These are phyloP conservation scores for Drosophila mimica DNA, from an alignment of 2,888 invertebrate species.

Conservation along the genomic window DNA sequence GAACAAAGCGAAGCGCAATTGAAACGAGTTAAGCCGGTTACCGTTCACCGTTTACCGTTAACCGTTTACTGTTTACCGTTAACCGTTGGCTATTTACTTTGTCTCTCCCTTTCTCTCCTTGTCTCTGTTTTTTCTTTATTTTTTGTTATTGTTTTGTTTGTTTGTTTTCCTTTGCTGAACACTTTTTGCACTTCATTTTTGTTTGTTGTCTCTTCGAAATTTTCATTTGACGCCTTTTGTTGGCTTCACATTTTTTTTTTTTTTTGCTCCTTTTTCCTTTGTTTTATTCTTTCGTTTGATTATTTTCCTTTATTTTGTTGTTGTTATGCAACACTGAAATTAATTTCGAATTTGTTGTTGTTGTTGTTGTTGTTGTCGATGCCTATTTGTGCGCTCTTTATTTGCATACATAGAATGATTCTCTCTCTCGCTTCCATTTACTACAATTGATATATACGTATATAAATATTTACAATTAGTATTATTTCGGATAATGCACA, in stretches of 20 bases:
- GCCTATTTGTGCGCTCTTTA: conserved; percentile 51
- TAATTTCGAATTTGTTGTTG: conserved; percentile 65
- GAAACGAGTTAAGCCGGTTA: background rate
- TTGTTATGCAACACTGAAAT: conserved; percentile 67
- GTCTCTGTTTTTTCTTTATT: background rate
- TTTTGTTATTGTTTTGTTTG: conserved; percentile 18
- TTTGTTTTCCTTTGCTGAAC: conserved; percentile 50
- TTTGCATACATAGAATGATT: conserved; percentile 66
- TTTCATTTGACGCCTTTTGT: conserved; percentile 35
- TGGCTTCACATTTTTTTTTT: conserved; percentile 23
- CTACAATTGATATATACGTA: conserved; percentile 8
- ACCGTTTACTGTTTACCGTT: conserved; percentile 12
- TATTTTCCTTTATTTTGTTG: conserved; percentile 45
- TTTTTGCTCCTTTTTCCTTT: background rate
- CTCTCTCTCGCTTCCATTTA: conserved; percentile 6
- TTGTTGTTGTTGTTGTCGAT: conserved; percentile 38
- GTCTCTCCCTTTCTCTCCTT: conserved; percentile 1
- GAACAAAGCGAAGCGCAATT: conserved; percentile 9
- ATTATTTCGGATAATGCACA: conserved; percentile 24
- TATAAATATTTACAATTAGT: conserved; percentile 36
- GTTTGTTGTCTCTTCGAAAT: conserved; percentile 20
- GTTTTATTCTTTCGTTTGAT: conserved; percentile 13
- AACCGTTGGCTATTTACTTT: conserved; percentile 16
- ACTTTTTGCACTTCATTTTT: conserved; percentile 77
- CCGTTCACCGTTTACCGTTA: conserved; percentile 11